A percentile compares a stretch with the other conserved stretches of the same genome.
phyloP scores from a whole-genome alignment of 2,888 invertebrate genomes.

The Conchocele bisecta region DNA sequence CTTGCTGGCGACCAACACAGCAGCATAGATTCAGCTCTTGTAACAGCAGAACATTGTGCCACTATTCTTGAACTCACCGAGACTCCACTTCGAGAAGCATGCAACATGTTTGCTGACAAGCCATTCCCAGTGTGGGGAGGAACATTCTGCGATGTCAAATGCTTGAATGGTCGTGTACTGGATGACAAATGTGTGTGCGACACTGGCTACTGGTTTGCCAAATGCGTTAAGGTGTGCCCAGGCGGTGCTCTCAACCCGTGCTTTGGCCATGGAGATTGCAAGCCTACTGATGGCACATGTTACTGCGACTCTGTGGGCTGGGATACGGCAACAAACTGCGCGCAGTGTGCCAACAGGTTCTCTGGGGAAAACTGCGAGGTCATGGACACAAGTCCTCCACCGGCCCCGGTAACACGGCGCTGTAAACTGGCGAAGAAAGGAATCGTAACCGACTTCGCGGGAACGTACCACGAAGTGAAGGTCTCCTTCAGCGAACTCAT shows the following conservation, averaged over 20 bases:
- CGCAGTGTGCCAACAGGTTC: constrained; percentile 43
- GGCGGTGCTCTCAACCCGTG: constrained; percentile 63
- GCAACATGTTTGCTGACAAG: constrained; percentile 46
- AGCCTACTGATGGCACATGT: constrained; percentile 59
- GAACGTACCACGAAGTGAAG: no score
- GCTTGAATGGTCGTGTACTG: constrained; percentile 34
- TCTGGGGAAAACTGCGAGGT: constrained; percentile 42
- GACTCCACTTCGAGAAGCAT: constrained; percentile 56
- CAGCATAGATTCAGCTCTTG: no score
- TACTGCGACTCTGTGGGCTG: constrained; percentile 60
- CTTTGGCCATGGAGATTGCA: constrained; percentile 63
- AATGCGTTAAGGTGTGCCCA: constrained; percentile 63
- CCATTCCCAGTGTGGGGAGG: constrained; percentile 58
- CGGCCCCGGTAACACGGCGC: no score
- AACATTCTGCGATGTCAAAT: constrained; percentile 46
- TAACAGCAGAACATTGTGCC: constrained; percentile 57
- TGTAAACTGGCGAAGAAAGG: no score
- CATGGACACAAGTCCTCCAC: constrained; percentile 20
- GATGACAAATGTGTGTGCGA: constrained; percentile 32
- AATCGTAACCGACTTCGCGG: no score
- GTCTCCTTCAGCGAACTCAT: no score
- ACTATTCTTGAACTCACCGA: neutral
- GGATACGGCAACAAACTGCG: constrained; percentile 52
- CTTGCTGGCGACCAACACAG: no score
- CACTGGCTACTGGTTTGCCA: constrained; percentile 51